These are phyloP conservation scores for Hydractinia echinata DNA, from an alignment of 30 jellyfish, hydroid and myxozoan genomes.

Conservation along the genomic window DNA sequence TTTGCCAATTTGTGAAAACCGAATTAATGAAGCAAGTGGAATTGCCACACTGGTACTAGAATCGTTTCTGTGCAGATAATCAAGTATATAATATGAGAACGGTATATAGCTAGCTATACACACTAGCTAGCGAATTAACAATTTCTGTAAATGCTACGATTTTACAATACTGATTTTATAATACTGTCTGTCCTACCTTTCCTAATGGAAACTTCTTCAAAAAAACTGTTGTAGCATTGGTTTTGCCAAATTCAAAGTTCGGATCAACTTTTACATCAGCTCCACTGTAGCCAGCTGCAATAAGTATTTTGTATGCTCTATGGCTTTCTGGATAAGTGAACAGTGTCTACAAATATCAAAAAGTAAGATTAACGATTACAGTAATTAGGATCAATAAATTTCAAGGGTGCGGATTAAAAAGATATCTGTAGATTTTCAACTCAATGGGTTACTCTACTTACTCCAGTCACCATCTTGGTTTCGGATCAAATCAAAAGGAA, in stretches of 20 bases:
- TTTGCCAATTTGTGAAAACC: too few species aligned
- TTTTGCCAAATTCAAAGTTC: constrained; percentile 73
- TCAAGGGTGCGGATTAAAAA: not conserved
- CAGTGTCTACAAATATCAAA: constrained; percentile 52
- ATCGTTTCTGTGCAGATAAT: too few species aligned
- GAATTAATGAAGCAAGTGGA: too few species aligned
- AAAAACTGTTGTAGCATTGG: constrained; percentile 67
- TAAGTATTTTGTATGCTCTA: constrained; percentile 69
- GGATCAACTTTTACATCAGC: constrained; percentile 49
- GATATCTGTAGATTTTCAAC: constrained; percentile 11
- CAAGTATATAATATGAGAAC: too few species aligned
- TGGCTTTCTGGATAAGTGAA: constrained; percentile 81
- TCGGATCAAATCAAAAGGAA: too few species aligned
- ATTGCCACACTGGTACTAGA: too few species aligned
- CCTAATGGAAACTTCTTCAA: constrained; percentile 93
- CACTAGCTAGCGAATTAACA: too few species aligned
- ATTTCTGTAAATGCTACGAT: too few species aligned
- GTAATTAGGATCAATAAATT: not conserved
- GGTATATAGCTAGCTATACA: too few species aligned
- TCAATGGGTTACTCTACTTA: not conserved
- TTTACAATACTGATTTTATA: not conserved
- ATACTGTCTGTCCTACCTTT: constrained; percentile 46
- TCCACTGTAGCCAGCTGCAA: constrained; percentile 97
- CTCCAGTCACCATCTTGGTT: constrained; percentile 39
- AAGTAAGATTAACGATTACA: not conserved